Conservation (phyloP, 2,888 invertebrate species). For the Cremastinae sp. region DNA sequence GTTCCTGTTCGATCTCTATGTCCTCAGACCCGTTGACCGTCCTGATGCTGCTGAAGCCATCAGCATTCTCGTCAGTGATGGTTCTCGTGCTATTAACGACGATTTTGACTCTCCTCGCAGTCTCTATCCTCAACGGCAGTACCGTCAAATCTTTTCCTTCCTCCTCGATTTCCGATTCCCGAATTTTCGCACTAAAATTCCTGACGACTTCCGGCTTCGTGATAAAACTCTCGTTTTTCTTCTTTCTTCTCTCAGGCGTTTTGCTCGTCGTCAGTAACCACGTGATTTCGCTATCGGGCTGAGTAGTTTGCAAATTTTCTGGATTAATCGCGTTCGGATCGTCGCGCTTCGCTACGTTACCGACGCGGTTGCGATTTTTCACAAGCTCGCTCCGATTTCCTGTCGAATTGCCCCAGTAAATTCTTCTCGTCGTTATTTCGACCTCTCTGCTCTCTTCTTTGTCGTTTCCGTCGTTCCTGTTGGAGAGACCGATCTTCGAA, state of each 20-base stretch:
- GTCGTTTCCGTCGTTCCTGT: slow-evolving; percentile 16
- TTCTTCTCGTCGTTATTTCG: not conserved
- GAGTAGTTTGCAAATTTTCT: not conserved
- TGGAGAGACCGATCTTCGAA: not conserved
- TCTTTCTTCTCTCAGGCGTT: slow-evolving; percentile 50
- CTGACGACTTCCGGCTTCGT: slow-evolving; percentile 53
- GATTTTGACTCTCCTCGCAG: slow-evolving; percentile 67
- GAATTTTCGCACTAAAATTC: slow-evolving; percentile 55
- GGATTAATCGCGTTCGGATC: slow-evolving; percentile 23
- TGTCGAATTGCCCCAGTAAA: not conserved
- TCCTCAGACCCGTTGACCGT: slow-evolving; percentile 70
- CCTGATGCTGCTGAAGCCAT: slow-evolving; percentile 62
- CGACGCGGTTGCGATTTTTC: slow-evolving; percentile 18
- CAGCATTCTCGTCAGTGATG: slow-evolving; percentile 57
- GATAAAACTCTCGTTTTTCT: slow-evolving; percentile 62
- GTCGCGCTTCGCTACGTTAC: slow-evolving; percentile 14
- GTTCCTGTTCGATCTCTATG: slow-evolving; percentile 69
- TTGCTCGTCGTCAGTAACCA: slow-evolving; percentile 69
- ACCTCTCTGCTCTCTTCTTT: slow-evolving; percentile 22
- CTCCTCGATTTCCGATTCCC: slow-evolving; percentile 24
- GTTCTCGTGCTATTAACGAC: slow-evolving; percentile 70
- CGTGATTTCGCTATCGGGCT: slow-evolving; percentile 70
- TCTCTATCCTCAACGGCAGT: slow-evolving; percentile 71
- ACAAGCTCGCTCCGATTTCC: not conserved
- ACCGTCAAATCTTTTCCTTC: slow-evolving; percentile 67